Conservation (phyloP, 2,113 vertebrate genomes). For the Rousettus leschenaultii region DNA sequence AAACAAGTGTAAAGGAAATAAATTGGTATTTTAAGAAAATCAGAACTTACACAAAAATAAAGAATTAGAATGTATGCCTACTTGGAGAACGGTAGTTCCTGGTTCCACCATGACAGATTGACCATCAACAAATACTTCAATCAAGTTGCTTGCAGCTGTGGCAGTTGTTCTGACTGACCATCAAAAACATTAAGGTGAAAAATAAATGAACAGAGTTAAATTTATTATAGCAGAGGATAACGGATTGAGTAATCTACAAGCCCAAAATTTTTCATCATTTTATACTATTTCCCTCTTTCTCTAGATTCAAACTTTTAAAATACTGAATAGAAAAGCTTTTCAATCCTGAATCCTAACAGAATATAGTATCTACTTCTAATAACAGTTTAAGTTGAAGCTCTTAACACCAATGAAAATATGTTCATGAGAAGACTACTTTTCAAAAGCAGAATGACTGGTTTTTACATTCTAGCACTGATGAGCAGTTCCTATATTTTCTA, state of each 20-base stretch:
- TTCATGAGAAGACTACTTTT: neutral
- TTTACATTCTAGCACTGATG: neutral
- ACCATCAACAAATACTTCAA: slow-evolving; percentile 96
- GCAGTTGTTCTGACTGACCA: slow-evolving; percentile 83
- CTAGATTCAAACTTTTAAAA: neutral
- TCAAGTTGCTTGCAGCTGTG: slow-evolving; percentile 88
- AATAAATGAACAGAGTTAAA: neutral
- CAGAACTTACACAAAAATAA: neutral
- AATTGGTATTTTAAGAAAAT: neutral
- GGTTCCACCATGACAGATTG: slow-evolving; percentile 91
- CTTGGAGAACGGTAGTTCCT: slow-evolving; percentile 95
- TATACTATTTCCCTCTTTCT: neutral
- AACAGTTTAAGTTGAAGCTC: neutral
- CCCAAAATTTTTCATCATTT: neutral
- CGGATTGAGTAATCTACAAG: neutral
- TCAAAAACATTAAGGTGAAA: neutral
- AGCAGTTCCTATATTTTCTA: neutral
- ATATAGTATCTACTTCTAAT: neutral
- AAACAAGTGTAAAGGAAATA: neutral
- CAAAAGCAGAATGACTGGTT: slow-evolving; percentile 17
- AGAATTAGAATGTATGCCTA: slow-evolving; percentile 66
- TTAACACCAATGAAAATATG: neutral
- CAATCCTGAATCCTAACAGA: neutral
- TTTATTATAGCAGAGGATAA: slow-evolving; percentile 8
- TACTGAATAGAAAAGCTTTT: neutral